Evolutionary conservation across 2,888 invertebrate genomes (phyloP), one percentile per base, ranked within the genome.

Genomic region (Parnassius mnemosyne): DNA sequence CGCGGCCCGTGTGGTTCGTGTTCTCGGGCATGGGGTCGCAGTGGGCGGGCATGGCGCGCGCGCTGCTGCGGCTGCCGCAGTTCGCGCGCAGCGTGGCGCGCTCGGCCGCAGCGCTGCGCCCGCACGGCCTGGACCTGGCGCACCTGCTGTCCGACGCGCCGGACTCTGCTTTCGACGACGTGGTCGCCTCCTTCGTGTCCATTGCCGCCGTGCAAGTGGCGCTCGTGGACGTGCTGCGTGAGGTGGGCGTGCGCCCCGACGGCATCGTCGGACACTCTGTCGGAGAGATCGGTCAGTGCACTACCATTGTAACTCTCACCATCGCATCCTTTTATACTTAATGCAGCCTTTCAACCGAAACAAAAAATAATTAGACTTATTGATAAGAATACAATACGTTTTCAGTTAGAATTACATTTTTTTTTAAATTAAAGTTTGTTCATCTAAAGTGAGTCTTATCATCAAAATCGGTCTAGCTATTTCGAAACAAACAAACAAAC

Each of bases 11-110:
- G 61, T 99, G 98, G 97, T 99, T 94, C 85, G 94, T 99, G 67
- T 99, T 98, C 90, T 96, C 98, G 53, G 99, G 99, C 65, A 99
- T 99, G 99, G 99, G 99, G 12, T 96, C 97, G 51, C 99, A 99
- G 89, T 99, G 99, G 99, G 93, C 96, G 55, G 97, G 97, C 74
- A 99, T 99, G 99, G 98, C 95, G 12, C 95, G 95, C 78, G 94
- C 95, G 64, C 92, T 99, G 70, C 95, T 99, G 94, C 87, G 92
- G 66, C 91, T 99, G 67, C 96, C 97, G 60, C 88, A 92, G 1
- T 99, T 99, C 90, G 94, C 94, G 67, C 93, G 94, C 60, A 95
- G 97, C 63, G 94, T 99, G 69, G 91, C 93, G 69, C 94, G 94
- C 66, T 95, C 96, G 69, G 95, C 96, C 9, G 94, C 94, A 55